phyloP scores from a whole-genome alignment of 2,888 invertebrate species.

The Ectemnius lituratus region DNA sequence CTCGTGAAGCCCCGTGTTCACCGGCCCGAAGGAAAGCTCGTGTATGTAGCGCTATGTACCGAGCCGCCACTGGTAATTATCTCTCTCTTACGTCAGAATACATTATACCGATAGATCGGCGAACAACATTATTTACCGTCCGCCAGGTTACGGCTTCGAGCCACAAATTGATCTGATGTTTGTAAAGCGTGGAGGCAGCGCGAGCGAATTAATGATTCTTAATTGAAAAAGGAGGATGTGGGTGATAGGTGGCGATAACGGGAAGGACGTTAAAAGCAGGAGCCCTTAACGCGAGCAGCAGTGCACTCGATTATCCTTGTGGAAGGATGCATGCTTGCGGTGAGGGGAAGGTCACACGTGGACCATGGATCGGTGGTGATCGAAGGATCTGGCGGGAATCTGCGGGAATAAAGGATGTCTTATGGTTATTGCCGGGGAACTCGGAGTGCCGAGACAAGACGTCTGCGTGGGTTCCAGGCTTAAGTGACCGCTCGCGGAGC shows the following conservation, averaged over 20 bases:
- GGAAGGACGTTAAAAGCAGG: conserved; percentile 4
- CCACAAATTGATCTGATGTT: no score
- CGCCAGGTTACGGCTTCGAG: no score
- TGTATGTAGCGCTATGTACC: not conserved
- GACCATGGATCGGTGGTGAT: conserved; percentile 8
- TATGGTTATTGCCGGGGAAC: conserved; percentile 72
- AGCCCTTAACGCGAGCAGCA: not conserved
- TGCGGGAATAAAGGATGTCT: conserved; percentile 67
- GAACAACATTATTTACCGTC: conserved; percentile 7
- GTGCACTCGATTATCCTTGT: conserved; percentile 1
- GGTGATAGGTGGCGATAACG: not conserved
- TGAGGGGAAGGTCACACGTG: conserved; percentile 18
- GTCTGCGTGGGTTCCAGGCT: conserved; percentile 73
- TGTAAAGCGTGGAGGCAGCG: not conserved
- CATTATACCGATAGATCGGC: not conserved
- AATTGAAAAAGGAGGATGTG: not conserved
- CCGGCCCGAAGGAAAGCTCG: not conserved
- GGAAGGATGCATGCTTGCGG: conserved; percentile 1
- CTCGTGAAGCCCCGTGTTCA: not conserved
- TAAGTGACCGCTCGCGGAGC: conserved; percentile 61
- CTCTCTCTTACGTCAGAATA: conserved; percentile 5
- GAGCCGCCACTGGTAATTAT: not conserved
- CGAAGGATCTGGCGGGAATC: conserved; percentile 29
- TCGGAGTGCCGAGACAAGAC: conserved; percentile 70
- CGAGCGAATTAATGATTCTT: conserved; percentile 2